A percentile compares a stretch with the other conserved stretches of the same genome.
phyloP scores from a whole-genome alignment of 2,888 invertebrate genomes.

The Monopis laevigella region DNA sequence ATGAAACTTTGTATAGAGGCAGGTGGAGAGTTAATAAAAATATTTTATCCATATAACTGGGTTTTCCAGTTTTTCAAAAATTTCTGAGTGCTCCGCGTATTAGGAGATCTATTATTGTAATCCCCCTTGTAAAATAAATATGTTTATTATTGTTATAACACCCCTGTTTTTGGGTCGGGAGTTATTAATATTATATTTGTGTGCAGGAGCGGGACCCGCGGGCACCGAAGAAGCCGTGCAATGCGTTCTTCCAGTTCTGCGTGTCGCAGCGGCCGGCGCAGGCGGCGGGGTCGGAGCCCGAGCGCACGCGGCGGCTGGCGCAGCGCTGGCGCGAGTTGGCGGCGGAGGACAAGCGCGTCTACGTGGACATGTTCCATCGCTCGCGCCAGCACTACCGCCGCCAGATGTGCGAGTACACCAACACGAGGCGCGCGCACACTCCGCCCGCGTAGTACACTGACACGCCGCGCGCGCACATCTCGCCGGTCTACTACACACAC shows the following conservation, averaged over 20 bases:
- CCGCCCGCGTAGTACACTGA: too few relatives aligned
- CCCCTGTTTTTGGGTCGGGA: too few relatives aligned
- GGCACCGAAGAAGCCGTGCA: slow-evolving; percentile 81
- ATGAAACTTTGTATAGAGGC: too few relatives aligned
- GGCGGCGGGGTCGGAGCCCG: slow-evolving; percentile 73
- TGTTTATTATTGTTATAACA: neutral
- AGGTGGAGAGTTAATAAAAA: too few relatives aligned
- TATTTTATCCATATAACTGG: too few relatives aligned
- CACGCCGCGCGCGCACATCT: too few relatives aligned
- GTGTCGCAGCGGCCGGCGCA: slow-evolving; percentile 79
- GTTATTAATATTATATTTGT: too few relatives aligned
- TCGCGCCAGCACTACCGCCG: slow-evolving; percentile 82
- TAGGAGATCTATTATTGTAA: neutral
- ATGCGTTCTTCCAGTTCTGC: slow-evolving; percentile 84
- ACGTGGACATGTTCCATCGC: slow-evolving; percentile 74
- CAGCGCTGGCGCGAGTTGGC: slow-evolving; percentile 77
- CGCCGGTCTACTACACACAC: too few relatives aligned
- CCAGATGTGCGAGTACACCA: slow-evolving; percentile 72
- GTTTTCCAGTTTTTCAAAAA: too few relatives aligned
- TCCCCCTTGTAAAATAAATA: too few relatives aligned
- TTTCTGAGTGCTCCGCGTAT: neutral
- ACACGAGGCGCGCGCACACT: too few relatives aligned
- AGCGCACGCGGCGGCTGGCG: slow-evolving; percentile 77
- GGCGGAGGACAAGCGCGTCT: slow-evolving; percentile 75
- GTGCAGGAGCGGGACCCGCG: slow-evolving; percentile 76